Conservation (phyloP, 2,888 invertebrate genomes). For the Xanthia togata region DNA sequence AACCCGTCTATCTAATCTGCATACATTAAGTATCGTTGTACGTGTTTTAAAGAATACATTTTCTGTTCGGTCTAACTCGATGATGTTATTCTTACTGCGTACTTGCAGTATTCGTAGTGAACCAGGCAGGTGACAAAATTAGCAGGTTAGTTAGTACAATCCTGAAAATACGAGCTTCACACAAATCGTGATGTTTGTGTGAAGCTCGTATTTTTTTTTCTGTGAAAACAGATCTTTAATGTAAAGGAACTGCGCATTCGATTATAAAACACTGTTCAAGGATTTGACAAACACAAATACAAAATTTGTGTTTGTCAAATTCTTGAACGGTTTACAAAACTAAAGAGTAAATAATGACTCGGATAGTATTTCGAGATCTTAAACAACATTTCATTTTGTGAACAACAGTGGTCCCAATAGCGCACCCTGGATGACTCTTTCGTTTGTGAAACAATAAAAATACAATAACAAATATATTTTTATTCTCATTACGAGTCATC, state of each 20-base stretch:
- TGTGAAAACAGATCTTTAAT: constrained; percentile 31
- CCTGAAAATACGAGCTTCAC: constrained; percentile 45
- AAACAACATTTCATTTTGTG: neutral
- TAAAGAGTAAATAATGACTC: neutral
- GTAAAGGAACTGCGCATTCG: constrained; percentile 21
- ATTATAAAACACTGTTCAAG: constrained; percentile 28
- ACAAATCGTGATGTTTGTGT: constrained; percentile 49
- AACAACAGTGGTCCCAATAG: constrained; percentile 24
- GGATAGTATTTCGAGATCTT: neutral
- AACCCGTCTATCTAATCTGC: constrained; percentile 53
- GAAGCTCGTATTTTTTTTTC: no score
- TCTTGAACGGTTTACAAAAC: constrained; percentile 6
- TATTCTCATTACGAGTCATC: constrained; percentile 1
- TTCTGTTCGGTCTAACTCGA: constrained; percentile 20
- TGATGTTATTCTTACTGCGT: constrained; percentile 40
- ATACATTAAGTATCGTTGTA: constrained; percentile 52
- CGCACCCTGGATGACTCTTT: constrained; percentile 53
- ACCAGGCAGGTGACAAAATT: constrained; percentile 47
- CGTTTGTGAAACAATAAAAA: neutral
- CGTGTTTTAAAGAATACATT: constrained; percentile 54
- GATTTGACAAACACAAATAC: no score
- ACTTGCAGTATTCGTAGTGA: constrained; percentile 26
- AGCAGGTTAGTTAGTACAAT: constrained; percentile 48
- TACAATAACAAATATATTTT: neutral
- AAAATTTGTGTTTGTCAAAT: constrained; percentile 27